Evolutionary conservation across 2,888 invertebrate genomes (phyloP).

Genomic region (Rhamphomyia laevipes): DNA sequence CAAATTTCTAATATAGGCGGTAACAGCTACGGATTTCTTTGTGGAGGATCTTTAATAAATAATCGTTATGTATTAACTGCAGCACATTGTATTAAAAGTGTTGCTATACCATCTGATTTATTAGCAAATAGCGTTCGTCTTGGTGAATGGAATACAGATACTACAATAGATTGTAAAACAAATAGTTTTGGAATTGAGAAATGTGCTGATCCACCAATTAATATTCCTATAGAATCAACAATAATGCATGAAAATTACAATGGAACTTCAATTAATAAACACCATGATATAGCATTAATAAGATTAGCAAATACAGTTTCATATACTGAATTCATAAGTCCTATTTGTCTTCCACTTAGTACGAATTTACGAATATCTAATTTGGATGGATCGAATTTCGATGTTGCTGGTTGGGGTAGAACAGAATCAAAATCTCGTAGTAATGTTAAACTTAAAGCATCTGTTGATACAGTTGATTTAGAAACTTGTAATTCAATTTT

Average conservation of each 20-base stretch:
- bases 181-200: conserved; percentile 33
- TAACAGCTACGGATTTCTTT: conserved; percentile 57
- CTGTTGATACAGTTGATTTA: conserved; percentile 38
- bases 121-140: conserved; percentile 37
- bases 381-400: conserved; percentile 33
- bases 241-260: conserved; percentile 53
- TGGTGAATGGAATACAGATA: conserved; percentile 45
- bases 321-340: conserved; percentile 44
- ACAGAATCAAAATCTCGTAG: conserved; percentile 42
- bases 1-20: neutral
- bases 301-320: conserved; percentile 43
- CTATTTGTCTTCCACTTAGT: conserved; percentile 46
- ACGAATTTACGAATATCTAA: conserved; percentile 22
- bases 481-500: conserved; percentile 35
- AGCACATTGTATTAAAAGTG: conserved; percentile 59
- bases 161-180: conserved; percentile 45
- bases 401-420: conserved; percentile 53
- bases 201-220: conserved; percentile 48
- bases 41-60: conserved; percentile 59
- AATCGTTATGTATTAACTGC: conserved; percentile 57
- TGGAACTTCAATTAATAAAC: conserved; percentile 39
- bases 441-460: conserved; percentile 43
- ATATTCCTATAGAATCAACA: conserved; percentile 47
- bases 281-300: conserved; percentile 61
- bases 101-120: conserved; percentile 49